A percentile compares a stretch with the other conserved stretches of the same genome.
These are phyloP conservation scores for Muricea muricata DNA, from an alignment of 92 coral and sea anemone genomes.

Conservation along the genomic window DNA sequence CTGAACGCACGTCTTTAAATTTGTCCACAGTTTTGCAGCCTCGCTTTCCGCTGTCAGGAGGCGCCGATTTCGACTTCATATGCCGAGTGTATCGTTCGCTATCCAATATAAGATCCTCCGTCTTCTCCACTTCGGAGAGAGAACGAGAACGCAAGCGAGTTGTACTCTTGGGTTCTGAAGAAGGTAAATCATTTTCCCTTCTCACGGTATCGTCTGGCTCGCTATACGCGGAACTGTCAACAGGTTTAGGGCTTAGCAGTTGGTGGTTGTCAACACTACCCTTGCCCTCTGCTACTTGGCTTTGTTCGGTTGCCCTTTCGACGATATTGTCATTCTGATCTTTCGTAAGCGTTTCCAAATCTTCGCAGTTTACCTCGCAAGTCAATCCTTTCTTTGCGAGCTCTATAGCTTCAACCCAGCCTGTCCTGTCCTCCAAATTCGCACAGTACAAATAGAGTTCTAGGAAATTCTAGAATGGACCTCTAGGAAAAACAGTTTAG, in stretches of 20 bases:
- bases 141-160: conserved; percentile 15
- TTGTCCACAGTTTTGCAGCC: conserved; percentile 24
- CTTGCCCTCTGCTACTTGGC: not conserved
- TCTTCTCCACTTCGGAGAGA: not conserved
- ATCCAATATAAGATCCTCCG: not conserved
- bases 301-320: not conserved
- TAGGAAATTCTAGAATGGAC: no score
- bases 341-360: not conserved
- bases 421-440: not conserved
- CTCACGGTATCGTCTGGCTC: not conserved
- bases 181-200: not conserved
- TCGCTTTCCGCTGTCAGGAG: not conserved
- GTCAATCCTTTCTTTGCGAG: not conserved
- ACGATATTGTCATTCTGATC: not conserved
- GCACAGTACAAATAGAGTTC: conserved; percentile 14
- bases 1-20: conserved; percentile 18
- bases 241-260: not conserved
- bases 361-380: not conserved
- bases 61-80: conserved; percentile 17
- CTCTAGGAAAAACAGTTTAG: no score
- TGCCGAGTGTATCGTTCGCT: not conserved
- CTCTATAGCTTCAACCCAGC: conserved; percentile 16
- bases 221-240: conserved; percentile 3
- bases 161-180: not conserved
- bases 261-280: not conserved